Evolutionary conservation across 2,797 vertebrate genomes (phyloP).

Genomic region (Loriculus beryllinus): DNA sequence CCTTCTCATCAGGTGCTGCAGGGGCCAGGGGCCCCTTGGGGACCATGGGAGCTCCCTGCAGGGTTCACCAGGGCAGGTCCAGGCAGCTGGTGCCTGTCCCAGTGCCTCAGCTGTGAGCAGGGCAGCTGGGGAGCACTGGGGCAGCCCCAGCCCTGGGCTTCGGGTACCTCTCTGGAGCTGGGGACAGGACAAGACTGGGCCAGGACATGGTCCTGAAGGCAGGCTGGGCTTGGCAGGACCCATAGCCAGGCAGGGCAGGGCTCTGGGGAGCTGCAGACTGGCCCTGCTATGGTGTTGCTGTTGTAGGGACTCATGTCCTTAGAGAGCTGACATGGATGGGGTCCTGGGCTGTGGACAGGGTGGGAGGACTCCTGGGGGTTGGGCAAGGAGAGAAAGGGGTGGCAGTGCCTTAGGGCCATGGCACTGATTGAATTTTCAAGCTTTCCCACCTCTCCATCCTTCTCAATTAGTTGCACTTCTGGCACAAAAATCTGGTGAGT

Average conservation of each 20-base stretch:
- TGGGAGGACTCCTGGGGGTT: fast-evolving
- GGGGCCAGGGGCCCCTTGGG: too few relatives aligned
- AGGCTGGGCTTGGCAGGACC: too few relatives aligned
- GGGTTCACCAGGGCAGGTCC: not conserved
- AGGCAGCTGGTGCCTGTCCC: not conserved
- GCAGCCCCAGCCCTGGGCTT: not conserved
- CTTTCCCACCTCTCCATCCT: not conserved
- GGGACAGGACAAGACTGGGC: not conserved
- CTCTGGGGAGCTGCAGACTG: not conserved
- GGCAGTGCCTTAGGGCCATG: not conserved
- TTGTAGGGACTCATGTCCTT: not conserved
- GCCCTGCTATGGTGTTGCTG: not conserved
- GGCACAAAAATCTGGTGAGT: not conserved
- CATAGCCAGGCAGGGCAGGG: not conserved
- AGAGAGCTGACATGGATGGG: not conserved
- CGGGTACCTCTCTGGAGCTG: not conserved
- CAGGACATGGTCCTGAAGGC: fast-evolving
- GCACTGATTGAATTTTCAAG: not conserved
- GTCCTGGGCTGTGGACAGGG: not conserved
- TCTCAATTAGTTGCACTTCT: not conserved
- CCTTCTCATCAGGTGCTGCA: not conserved
- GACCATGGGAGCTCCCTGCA: not conserved
- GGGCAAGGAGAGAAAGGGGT: not conserved
- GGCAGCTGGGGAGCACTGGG: not conserved
- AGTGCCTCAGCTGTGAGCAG: not conserved